phyloP scores from a whole-genome alignment of 2,797 vertebrate species.

The Chelmon rostratus region DNA sequence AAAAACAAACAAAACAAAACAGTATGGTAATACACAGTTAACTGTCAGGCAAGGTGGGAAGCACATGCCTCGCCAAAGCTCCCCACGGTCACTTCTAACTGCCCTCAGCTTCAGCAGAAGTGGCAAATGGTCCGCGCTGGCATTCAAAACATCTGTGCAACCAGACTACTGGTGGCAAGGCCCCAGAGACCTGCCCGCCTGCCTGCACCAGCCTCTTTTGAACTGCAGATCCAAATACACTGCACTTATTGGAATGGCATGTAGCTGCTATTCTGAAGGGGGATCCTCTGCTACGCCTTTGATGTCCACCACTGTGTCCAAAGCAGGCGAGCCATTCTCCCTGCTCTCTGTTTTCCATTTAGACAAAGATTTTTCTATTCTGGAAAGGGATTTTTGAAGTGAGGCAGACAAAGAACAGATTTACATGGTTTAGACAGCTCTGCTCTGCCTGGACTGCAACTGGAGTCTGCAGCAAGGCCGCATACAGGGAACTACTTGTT shows the following conservation, averaged over 20 bases:
- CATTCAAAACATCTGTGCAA: conserved; percentile 83
- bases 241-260: conserved; percentile 85
- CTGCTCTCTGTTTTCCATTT: conserved; percentile 81
- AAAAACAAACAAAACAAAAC: conserved; percentile 1
- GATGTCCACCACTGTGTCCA: conserved; percentile 83
- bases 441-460: conserved; percentile 40
- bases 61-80: conserved; percentile 54
- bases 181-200: conserved; percentile 75
- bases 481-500: conserved; percentile 23
- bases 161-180: conserved; percentile 75
- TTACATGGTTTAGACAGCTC: conserved; percentile 72
- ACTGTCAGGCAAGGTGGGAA: conserved; percentile 55
- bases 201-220: conserved; percentile 81
- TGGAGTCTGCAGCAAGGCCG: conserved; percentile 18
- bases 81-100: conserved; percentile 62
- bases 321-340: conserved; percentile 70
- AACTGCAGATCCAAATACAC: conserved; percentile 81
- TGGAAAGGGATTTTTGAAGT: conserved; percentile 72
- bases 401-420: conserved; percentile 75
- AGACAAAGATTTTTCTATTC: conserved; percentile 64
- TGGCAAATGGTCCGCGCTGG: conserved; percentile 75
- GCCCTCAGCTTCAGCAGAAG: conserved; percentile 69
- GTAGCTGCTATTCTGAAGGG: conserved; percentile 82
- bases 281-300: conserved; percentile 81
- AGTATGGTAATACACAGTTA: conserved; percentile 12